Base-by-base conservation (phyloP, 2,888 invertebrate genomes). In the Odontocolon sp. region DNA sequence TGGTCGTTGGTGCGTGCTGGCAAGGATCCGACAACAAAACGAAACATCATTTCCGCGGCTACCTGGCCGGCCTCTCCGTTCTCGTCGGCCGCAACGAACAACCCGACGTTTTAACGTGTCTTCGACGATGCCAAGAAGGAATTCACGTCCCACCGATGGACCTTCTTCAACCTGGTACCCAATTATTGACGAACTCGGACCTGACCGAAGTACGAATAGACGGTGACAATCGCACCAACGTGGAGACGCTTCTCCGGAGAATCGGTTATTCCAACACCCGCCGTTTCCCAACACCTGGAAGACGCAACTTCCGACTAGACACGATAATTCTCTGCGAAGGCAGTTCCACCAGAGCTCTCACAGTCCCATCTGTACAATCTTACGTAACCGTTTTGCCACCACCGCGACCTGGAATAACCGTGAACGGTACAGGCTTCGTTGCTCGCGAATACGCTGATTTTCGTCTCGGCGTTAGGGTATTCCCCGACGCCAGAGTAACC, bases 1-100 rank as follows among this genome's bases (percentile, higher is more conserved):
- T 99, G 42, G 95, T 96, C 0, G 95, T 99, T 0, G 99, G 99
- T 1, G 99, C 99, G 23, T 99, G 99, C 92, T 99, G 98, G 97
- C 99, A 99, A 91, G 96, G 98, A 40, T 96, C 97, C 0, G 97
- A 97, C 84, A 95, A 95, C 89, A 95, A 95, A 88, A 96, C 98
- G 93, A 96, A 96, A 87, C 98, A 99, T 91, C 95, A 96, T 90
- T 94, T 97, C 91, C 94, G 91, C 80, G 98, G 98, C n/a, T 96
- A 96, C 91, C 92, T 98, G 88, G 96, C 97, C 9, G 97, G 97
- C 0, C 92, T 98, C 78, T 96, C 96, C 31, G 93, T 97, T 57
- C 91, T 96, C 78, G 93, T 94, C 67, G 95, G 94, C n/a, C 93
- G 93, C 57, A 94, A 93, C 77, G 96, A 97, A 90, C 93, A 94